These are phyloP conservation scores for Pyrrhosoma nymphula DNA, from an alignment of 2,888 invertebrate species.

Conservation along the genomic window DNA sequence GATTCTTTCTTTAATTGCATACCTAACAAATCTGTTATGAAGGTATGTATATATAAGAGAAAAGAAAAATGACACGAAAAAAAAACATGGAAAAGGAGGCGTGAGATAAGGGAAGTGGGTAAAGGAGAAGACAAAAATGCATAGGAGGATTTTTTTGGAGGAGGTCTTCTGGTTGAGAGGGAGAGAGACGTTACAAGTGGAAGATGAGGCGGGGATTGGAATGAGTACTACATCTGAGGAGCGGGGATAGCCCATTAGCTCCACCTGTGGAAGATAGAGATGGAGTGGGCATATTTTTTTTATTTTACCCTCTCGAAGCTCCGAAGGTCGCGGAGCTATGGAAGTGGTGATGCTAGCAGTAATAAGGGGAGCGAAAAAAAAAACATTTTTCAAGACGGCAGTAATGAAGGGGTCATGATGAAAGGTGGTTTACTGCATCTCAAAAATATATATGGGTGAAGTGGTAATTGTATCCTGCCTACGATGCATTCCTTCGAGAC, in stretches of 20 bases:
- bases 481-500: neutral
- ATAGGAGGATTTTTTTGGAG: neutral
- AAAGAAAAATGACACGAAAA: neutral
- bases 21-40: neutral
- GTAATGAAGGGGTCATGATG: constrained; percentile 4
- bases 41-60: neutral
- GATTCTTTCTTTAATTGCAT: no score
- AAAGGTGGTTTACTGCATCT: neutral
- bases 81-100: neutral
- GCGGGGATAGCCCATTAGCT: constrained; percentile 52
- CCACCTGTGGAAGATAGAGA: constrained; percentile 32
- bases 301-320: neutral
- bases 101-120: neutral
- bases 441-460: neutral
- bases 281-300: neutral
- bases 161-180: neutral
- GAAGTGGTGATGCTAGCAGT: constrained; percentile 20
- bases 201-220: neutral
- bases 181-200: constrained; percentile 19
- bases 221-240: neutral
- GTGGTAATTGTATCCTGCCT: neutral
- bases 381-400: constrained; percentile 29
- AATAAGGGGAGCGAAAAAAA: neutral
- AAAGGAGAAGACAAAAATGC: neutral
- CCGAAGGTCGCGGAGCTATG: neutral